A percentile compares a stretch with the other conserved stretches of the same genome.
These are phyloP conservation scores for Paracyclopina nana DNA, from an alignment of 1,140 invertebrate species.

Conservation along the genomic window DNA sequence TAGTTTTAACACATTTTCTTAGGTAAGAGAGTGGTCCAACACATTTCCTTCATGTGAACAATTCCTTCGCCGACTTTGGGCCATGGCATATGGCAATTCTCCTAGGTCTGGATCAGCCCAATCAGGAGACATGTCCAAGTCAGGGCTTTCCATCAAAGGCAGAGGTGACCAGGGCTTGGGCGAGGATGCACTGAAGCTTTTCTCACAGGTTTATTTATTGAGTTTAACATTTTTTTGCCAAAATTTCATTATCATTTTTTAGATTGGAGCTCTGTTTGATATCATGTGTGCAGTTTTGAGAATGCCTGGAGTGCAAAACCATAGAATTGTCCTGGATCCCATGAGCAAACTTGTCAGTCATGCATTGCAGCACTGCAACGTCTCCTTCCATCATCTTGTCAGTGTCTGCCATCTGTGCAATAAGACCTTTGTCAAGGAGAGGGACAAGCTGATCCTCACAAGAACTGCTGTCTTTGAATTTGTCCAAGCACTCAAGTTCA, in stretches of 20 bases:
- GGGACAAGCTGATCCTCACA: constrained; percentile 78
- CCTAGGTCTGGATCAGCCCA: too few relatives aligned
- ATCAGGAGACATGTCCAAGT: too few relatives aligned
- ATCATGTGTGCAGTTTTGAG: constrained; percentile 1
- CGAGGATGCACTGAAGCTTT: too few relatives aligned
- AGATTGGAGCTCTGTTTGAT: constrained; percentile 1
- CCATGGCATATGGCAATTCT: too few relatives aligned
- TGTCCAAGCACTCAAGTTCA: constrained; percentile 85
- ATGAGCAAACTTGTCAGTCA: constrained; percentile 84
- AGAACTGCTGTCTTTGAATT: constrained; percentile 78
- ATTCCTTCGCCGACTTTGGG: neutral
- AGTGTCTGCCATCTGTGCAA: constrained; percentile 78
- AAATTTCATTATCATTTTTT: too few relatives aligned
- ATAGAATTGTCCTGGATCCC: constrained; percentile 65
- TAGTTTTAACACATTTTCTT: too few relatives aligned
- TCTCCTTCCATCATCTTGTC: constrained; percentile 60
- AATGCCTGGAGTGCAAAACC: constrained; percentile 20
- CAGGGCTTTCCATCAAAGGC: too few relatives aligned
- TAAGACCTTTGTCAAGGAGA: constrained; percentile 64
- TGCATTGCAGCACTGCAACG: constrained; percentile 62
- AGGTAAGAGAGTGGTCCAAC: neutral
- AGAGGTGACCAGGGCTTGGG: too few relatives aligned
- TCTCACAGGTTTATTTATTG: too few relatives aligned
- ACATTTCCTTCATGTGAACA: neutral
- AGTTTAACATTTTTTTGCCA: too few relatives aligned